Percentiles rank a stretch among this genome's conserved stretches.
phyloP scores from a whole-genome alignment of 2,797 vertebrate species.

The Sebastes hubbsi region DNA sequence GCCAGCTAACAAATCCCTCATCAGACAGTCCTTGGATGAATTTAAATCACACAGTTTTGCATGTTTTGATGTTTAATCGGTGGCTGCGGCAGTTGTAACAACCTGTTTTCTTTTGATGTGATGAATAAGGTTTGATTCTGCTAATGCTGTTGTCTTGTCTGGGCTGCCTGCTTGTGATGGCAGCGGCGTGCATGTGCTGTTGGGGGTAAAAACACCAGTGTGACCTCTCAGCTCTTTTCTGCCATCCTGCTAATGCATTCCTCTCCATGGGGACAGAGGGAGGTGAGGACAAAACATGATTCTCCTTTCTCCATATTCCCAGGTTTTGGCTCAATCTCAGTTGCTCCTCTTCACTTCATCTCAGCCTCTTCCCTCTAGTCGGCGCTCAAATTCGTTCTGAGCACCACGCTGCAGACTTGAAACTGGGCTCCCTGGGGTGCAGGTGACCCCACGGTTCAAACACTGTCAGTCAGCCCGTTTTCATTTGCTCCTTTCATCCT shows the following conservation, averaged over 20 bases:
- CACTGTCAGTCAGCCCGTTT: conserved; percentile 48
- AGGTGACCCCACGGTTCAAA: conserved; percentile 69
- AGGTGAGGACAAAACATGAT: conserved; percentile 40
- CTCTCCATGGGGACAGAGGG: conserved; percentile 48
- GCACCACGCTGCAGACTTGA: conserved; percentile 39
- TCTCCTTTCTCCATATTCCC: conserved; percentile 22
- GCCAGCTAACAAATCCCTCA: neutral
- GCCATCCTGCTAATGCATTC: conserved; percentile 65
- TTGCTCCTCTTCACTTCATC: conserved; percentile 38
- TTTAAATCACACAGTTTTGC: conserved; percentile 21
- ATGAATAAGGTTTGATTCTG: neutral
- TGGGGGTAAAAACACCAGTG: conserved; percentile 8
- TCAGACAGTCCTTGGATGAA: conserved; percentile 25
- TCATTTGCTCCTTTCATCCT: conserved; percentile 61
- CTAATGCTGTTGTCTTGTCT: conserved; percentile 14
- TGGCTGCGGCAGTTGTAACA: conserved; percentile 6
- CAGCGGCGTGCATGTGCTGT: conserved; percentile 24
- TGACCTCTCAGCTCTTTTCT: conserved; percentile 48
- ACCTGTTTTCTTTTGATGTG: conserved; percentile 35
- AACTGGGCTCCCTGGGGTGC: conserved; percentile 45
- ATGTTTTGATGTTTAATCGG: conserved; percentile 37
- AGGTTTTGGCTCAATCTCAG: conserved; percentile 24
- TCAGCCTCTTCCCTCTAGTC: conserved; percentile 12
- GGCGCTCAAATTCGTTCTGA: conserved; percentile 43
- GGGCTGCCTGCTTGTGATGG: conserved; percentile 27